Evolutionary conservation across 2,888 invertebrate genomes (phyloP).

Genomic region (Melieria crassipennis): DNA sequence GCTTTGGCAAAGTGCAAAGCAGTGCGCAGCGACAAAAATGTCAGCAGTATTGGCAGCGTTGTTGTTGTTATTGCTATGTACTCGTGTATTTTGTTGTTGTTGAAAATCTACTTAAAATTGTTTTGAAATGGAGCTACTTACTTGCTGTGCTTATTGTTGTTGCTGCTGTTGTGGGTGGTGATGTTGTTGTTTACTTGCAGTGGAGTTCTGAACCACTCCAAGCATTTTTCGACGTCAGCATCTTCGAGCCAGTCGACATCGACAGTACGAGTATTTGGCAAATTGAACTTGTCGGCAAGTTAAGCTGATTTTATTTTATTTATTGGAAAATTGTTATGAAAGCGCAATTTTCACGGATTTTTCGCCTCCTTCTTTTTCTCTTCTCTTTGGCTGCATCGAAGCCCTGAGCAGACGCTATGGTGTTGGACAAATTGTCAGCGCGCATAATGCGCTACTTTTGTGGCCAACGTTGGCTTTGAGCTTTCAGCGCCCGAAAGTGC

Average conservation of each 20-base stretch:
- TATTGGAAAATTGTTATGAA: constrained; percentile 40
- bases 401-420: constrained; percentile 8
- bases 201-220: neutral
- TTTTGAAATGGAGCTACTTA: constrained; percentile 46
- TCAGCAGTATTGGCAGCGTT: constrained; percentile 16
- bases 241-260: neutral
- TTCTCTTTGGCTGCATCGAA: neutral
- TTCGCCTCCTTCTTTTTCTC: neutral
- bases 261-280: neutral
- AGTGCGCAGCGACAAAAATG: too few relatives aligned
- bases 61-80: neutral
- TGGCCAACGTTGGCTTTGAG: neutral
- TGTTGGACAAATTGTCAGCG: constrained; percentile 20
- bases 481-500: too few relatives aligned
- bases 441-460: too few relatives aligned
- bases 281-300: neutral
- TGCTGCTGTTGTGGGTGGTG: neutral
- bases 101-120: constrained; percentile 56
- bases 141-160: neutral
- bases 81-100: too few relatives aligned
- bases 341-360: constrained; percentile 13
- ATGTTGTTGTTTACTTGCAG: neutral
- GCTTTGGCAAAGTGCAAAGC: too few relatives aligned
- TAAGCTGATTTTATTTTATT: constrained; percentile 40
- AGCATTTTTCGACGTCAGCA: neutral